Base-by-base conservation (phyloP, 2,888 invertebrate species). In the Thalpophila matura region DNA sequence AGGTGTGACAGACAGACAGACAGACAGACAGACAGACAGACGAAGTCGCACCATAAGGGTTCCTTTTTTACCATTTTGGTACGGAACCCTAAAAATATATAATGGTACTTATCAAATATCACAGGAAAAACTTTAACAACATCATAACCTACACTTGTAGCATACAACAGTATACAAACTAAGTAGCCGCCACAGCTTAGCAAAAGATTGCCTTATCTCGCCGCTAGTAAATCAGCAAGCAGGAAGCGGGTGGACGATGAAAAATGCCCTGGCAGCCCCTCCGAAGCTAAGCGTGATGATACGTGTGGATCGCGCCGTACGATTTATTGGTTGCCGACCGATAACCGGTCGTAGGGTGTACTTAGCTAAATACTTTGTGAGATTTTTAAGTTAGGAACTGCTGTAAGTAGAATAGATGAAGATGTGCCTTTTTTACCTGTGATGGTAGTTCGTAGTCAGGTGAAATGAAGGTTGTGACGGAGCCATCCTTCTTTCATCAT, bases 231-330 rank as follows among this genome's bases (percentile, higher is more conserved):
- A 89, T 90, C 87, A 85, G 47, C 33, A 42, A 72, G 54, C 81
- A 86, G 87, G 90, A 89, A 89, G 86, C 82, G 59, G 50, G 56
- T 59, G 61, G 66, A 68, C 72, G 82, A 84, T 89, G 90, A 90
- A 90, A 90, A 90, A 89, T 89, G 77, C 74, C 73, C 77, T 78
- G 67, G 67, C 80, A 68, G 74, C 72, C 68, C 74, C 71, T 77
- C 72, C 73, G 76, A 66, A 56, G 55, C 53, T 53, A 65, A 75
- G 73, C 80, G 78, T 81, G 85, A 85, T 86, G 85, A 86, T 86
- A 86, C 84, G 77, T 72, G 71, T 74, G 77, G 66, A 71, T 62
- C 61, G 79, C 76, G 67, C 46, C 61, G 35, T 45, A 76, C 68
- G 83, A 89, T 84, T 80, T 84, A 84, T 83, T 72, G 56, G 60